Conservation (phyloP, 1,140 invertebrate species). For the Heliconius hewitsoni region DNA sequence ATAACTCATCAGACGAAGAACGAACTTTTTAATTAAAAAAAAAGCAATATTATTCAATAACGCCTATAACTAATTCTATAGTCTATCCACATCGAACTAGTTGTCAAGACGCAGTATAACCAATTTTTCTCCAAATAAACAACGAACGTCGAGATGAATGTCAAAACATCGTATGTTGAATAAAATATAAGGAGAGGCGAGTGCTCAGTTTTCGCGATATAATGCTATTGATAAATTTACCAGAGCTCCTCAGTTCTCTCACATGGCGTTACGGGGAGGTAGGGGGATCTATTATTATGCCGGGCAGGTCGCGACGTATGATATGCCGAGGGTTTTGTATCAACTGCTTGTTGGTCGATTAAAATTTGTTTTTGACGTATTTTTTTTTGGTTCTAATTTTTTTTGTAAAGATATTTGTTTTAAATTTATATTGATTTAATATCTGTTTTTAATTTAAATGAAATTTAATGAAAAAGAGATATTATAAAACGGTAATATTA, state of each 20-base stretch:
- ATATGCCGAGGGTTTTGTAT: constrained; percentile 56
- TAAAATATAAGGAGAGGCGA: constrained; percentile 74
- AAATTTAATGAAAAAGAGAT: no score
- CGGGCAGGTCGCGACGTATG: constrained; percentile 69
- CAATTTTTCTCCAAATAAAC: constrained; percentile 42
- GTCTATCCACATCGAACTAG: neutral
- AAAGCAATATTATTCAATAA: no score
- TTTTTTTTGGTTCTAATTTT: neutral
- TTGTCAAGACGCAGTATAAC: constrained; percentile 23
- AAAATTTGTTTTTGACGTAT: neutral
- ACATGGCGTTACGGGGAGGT: constrained; percentile 75
- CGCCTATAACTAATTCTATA: no score
- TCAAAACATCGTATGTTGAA: constrained; percentile 71
- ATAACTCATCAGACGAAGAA: no score
- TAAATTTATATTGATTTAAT: neutral
- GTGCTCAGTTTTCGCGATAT: constrained; percentile 66
- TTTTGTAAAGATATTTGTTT: neutral
- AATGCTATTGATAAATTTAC: constrained; percentile 80
- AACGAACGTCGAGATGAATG: constrained; percentile 63
- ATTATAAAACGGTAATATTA: no score
- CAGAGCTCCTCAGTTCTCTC: constrained; percentile 58
- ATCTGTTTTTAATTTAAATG: neutral
- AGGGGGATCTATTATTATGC: constrained; percentile 74
- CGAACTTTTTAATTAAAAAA: no score
- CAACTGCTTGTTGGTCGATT: constrained; percentile 4